phyloP scores from a whole-genome alignment of 2,888 invertebrate species.

The Euzophera pinguis region DNA sequence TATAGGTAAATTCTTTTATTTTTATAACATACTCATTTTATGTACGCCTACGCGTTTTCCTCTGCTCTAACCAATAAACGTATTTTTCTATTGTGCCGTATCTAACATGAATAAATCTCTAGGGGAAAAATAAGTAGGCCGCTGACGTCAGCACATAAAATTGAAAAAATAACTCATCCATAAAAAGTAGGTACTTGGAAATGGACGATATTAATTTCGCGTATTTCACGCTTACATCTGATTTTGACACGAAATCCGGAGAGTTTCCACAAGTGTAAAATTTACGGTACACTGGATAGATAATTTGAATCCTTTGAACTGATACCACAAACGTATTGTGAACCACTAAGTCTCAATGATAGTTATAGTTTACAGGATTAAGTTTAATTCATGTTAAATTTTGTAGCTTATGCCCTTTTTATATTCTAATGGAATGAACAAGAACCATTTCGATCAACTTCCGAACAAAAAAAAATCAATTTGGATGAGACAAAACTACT shows the following conservation, averaged over 20 bases:
- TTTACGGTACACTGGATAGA: slow-evolving; percentile 43
- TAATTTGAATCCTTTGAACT: slow-evolving; percentile 47
- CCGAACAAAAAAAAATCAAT: too few relatives aligned
- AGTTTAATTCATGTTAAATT: too few relatives aligned
- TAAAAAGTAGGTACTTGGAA: slow-evolving; percentile 20
- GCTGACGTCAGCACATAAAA: slow-evolving; percentile 16
- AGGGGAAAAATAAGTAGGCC: slow-evolving; percentile 17
- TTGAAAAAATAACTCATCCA: slow-evolving; percentile 22
- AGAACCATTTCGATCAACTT: too few relatives aligned
- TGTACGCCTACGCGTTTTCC: not conserved
- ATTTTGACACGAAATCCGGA: slow-evolving; percentile 34
- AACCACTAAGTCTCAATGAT: slow-evolving; percentile 17
- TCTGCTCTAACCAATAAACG: slow-evolving; percentile 2
- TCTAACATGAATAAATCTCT: slow-evolving; percentile 11
- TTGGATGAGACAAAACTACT: too few relatives aligned
- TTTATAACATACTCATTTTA: not conserved
- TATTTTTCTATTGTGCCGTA: slow-evolving; percentile 3
- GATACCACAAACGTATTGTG: slow-evolving; percentile 29
- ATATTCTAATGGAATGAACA: too few relatives aligned
- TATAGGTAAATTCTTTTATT: not conserved
- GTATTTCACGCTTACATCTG: slow-evolving; percentile 37
- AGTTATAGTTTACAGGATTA: too few relatives aligned
- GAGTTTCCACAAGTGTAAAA: slow-evolving; percentile 44
- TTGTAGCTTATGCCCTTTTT: too few relatives aligned
- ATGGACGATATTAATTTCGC: slow-evolving; percentile 32